A percentile compares a stretch with the other conserved stretches of the same genome.
These are phyloP conservation scores for Lamellibrachia satsuma DNA, from an alignment of 2,888 invertebrate species.

Conservation along the genomic window DNA sequence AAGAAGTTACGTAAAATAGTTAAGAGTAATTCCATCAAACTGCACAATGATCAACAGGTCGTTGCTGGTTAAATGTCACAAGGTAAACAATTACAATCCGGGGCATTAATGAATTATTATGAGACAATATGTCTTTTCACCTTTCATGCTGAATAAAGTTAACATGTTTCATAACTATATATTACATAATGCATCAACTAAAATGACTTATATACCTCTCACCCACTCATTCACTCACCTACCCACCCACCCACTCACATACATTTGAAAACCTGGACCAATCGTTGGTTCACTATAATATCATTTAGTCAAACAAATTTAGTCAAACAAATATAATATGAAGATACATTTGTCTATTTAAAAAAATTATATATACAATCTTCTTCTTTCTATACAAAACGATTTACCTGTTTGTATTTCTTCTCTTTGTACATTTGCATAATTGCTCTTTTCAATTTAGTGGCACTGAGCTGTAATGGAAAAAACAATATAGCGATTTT, in stretches of 20 bases:
- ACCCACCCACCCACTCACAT: no score
- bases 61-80: no score
- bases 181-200: no score
- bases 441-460: conserved; percentile 62
- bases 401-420: conserved; percentile 66
- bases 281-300: neutral
- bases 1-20: neutral
- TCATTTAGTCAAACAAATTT: neutral
- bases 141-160: no score
- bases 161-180: no score
- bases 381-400: neutral
- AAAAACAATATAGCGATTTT: neutral
- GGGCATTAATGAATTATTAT: no score
- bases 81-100: no score
- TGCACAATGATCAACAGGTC: no score
- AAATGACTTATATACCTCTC: no score
- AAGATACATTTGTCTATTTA: neutral
- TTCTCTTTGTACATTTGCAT: conserved; percentile 66
- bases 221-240: no score
- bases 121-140: no score
- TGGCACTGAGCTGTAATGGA: conserved; percentile 60
- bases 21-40: neutral
- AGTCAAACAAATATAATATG: neutral
- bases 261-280: no score
- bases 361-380: neutral